Base-by-base conservation (phyloP, 1,140 invertebrate species). In the Monomorium pharaonis region DNA sequence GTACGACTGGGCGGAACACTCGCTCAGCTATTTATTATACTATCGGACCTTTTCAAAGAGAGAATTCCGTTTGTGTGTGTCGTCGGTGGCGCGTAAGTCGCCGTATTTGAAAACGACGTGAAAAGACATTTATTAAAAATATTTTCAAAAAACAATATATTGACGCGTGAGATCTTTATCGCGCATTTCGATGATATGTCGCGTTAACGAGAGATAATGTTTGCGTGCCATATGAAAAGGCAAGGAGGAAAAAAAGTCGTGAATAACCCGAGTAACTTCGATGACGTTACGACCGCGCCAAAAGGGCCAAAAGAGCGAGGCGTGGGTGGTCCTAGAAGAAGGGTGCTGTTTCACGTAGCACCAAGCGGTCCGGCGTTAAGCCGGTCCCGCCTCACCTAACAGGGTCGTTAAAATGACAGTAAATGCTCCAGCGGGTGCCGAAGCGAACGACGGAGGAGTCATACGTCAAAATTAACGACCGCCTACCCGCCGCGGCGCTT, bases 331-430 rank as follows among this genome's bases (percentile, higher is more conserved):
- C 42, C 27, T 27, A 37, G 37, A 49, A 33, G n/a, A 44, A 51
- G 72, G 74, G 69, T 51, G 44, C 49, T 63, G 72, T 44, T 84
- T 84, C 37, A 62, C 58, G 33, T 27, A 49, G 47, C 18, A 70
- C 30, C 72, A n/a, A 70, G 81, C 56, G 51, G 81, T 27, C n/a
- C 56, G 42, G 44, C 56, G 56, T 76, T 74, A 62, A 88, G 89
- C 84, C 58, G 60, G 49, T 80, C 62, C n/a, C 44, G 63, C 18
- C 58, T 54, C 78, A 85, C 74, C 86, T 85, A 90, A 89, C 86
- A 89, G 80, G 86, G 85, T 91, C 89, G 89, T 91, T 90, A 90
- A 90, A 91, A 89, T 89, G 90, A 91, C 89, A 89, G 90, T 91
- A 91, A 47, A 91, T 89, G 85, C 67, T 84, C 87, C 87, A 81